Base-by-base conservation (phyloP, 2,113 vertebrate genomes). In the Baryphthengus martii region DNA sequence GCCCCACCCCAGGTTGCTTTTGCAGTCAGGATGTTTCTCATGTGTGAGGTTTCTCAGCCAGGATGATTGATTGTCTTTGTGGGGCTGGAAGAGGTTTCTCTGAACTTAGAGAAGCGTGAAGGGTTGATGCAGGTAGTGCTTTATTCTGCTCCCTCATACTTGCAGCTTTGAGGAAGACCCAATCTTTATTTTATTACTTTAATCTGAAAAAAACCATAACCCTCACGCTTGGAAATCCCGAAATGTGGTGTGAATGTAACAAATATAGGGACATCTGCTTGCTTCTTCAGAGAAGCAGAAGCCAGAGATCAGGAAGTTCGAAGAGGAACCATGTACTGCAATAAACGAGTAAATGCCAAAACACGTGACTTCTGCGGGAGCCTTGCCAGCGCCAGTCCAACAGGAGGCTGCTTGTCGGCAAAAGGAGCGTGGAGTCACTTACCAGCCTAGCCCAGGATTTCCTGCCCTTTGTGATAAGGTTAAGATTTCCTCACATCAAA, bases 201-300 rank as follows among this genome's bases (percentile, higher is more conserved):
- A 87, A 71, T 89, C 56, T 65, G 20, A 19, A 20, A 10, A 56
- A 74, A 35, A n/a, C 6, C 7, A 18, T 5, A 42, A 44, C 13
- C 8, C 6, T 86, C 12, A 10, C 40, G 12, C 86, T 78, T 81
- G 83, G 65, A 67, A 78, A 59, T 37, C n/a, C 35, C 85, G 58
- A 90, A 88, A 58, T 0, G 8, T 66, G 8, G 18, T 71, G 50
- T 71, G 52, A 95, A 56, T 63, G 18, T 90, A 87, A 63, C 29
- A 76, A 91, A 77, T 44, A 53, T 19, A 62, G 47, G 25, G 68
- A 81, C 79, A 84, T 86, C 76, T 90, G 83, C 76, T 88, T 61
- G 76, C 56, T 87, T 58, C 75, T 88, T 93, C 56, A 71, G 79
- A 89, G 88, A 90, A 90, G 82, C 79, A 90, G 29, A 73, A 89